Percentiles rank a stretch among this genome's conserved stretches.
Conservation (phyloP, 2,113 vertebrate genomes). For the Indicator indicator region DNA sequence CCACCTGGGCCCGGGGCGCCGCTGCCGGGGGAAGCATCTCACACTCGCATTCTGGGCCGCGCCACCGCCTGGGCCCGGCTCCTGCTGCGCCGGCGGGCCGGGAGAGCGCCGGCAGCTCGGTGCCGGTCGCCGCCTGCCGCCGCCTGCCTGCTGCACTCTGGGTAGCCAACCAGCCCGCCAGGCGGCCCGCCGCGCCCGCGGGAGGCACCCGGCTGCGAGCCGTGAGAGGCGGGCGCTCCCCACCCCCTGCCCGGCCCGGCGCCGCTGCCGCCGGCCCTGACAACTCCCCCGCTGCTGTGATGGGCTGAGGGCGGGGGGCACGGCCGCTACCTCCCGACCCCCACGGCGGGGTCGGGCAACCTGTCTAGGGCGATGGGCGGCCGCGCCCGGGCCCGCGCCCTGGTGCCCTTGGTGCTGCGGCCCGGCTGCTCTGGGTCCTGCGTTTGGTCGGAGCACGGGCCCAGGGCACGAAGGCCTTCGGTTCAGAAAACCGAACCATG, state of each 20-base stretch:
- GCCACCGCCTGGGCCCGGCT: conserved; percentile 17
- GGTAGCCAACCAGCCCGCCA: neutral
- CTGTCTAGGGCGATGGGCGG: neutral
- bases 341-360: neutral
- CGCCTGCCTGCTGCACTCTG: conserved; percentile 27
- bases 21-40: conserved; percentile 84
- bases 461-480: neutral
- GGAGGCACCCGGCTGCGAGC: neutral
- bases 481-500: accelerated
- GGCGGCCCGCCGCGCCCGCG: neutral
- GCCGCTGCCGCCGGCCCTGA: too few relatives aligned
- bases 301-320: neutral
- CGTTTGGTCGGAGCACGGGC: neutral
- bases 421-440: accelerated
- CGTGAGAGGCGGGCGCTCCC: neutral
- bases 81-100: neutral
- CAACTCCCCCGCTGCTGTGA: neutral
- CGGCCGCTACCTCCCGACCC: neutral
- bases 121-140: neutral
- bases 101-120: conserved; percentile 59
- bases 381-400: too few relatives aligned
- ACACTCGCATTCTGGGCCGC: conserved; percentile 82
- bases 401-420: neutral
- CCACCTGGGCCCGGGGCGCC: conserved; percentile 72
- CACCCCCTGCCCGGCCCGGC: neutral